Evolutionary conservation across 2,888 invertebrate genomes (phyloP).

Genomic region (Eulithis testata): DNA sequence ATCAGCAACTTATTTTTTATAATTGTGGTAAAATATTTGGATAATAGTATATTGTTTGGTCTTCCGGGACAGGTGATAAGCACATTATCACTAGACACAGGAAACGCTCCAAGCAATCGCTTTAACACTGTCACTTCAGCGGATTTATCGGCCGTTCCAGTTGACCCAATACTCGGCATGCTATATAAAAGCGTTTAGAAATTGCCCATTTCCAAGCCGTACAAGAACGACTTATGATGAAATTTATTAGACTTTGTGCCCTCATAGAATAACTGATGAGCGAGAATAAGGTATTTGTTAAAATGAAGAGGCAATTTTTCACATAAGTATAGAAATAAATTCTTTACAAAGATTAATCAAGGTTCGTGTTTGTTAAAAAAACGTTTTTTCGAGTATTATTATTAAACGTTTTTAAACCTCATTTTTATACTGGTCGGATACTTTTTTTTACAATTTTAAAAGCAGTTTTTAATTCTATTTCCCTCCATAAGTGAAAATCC

Average conservation of each 20-base stretch:
- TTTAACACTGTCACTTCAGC: slow-evolving; percentile 62
- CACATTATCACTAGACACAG: slow-evolving; percentile 67
- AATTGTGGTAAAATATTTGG: too few species aligned
- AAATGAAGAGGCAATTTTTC: slow-evolving; percentile 32
- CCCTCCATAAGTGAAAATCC: too few species aligned
- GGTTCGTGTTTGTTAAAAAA: too few species aligned
- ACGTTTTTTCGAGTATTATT: too few species aligned
- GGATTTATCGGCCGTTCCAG: slow-evolving; percentile 67
- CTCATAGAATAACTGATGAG: slow-evolving; percentile 44
- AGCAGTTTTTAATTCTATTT: too few species aligned
- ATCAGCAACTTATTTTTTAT: too few species aligned
- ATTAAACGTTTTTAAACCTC: too few species aligned
- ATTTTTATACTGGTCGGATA: too few species aligned
- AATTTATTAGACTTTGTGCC: slow-evolving; percentile 49
- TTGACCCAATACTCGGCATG: slow-evolving; percentile 55
- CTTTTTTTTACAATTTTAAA: too few species aligned
- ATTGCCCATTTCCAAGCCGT: slow-evolving; percentile 53
- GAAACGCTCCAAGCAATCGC: slow-evolving; percentile 68
- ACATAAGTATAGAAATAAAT: slow-evolving; percentile 15
- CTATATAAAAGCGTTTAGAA: slow-evolving; percentile 57
- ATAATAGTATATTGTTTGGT: background rate
- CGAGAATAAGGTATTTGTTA: slow-evolving; percentile 31
- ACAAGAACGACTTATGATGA: slow-evolving; percentile 50
- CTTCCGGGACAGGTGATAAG: slow-evolving; percentile 53
- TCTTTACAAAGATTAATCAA: background rate